Conservation (phyloP, 2,113 vertebrate species). For the Mus spicilegus region DNA sequence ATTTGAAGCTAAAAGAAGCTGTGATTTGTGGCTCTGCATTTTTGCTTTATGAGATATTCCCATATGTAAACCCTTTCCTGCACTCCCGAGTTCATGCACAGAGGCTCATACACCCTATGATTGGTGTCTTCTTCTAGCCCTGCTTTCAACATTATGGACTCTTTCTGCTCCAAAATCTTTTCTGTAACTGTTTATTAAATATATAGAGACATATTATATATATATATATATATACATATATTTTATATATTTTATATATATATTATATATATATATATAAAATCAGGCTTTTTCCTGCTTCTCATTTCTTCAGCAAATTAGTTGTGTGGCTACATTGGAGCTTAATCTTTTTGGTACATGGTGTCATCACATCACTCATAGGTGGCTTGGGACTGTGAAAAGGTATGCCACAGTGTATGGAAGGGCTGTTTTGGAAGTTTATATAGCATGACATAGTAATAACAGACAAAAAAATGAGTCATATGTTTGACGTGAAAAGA, state of each 20-base stretch:
- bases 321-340: neutral
- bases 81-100: neutral
- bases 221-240: too few species aligned
- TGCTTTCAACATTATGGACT: neutral
- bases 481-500: conserved; percentile 61
- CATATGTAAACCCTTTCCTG: neutral
- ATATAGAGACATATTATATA: too few species aligned
- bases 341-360: conserved; percentile 29
- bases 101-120: neutral
- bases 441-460: neutral
- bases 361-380: conserved; percentile 50
- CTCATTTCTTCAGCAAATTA: neutral
- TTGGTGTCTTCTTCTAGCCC: neutral
- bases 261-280: too few species aligned
- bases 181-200: neutral
- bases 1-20: neutral
- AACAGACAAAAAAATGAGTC: conserved; percentile 18
- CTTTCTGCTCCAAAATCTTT: neutral
- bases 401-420: neutral
- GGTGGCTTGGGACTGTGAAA: conserved; percentile 33
- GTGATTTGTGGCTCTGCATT: neutral
- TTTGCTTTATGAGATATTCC: neutral
- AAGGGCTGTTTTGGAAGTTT: conserved; percentile 59
- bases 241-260: too few species aligned
- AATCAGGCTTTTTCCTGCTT: neutral